These are phyloP conservation scores for Hystrix cristata DNA, from an alignment of 2,113 vertebrate genomes.

Conservation along the genomic window DNA sequence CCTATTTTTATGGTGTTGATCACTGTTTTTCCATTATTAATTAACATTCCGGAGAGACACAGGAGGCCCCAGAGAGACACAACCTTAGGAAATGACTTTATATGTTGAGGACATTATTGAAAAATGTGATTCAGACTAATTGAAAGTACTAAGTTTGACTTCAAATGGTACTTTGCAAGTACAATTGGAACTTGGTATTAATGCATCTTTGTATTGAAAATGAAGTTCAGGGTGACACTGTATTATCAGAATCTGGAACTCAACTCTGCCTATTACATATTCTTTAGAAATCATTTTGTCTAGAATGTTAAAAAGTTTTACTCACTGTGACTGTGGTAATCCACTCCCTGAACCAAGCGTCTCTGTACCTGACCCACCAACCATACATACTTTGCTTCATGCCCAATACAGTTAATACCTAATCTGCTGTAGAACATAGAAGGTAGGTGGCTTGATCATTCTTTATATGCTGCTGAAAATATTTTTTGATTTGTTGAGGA, in stretches of 20 bases:
- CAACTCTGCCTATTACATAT: neutral
- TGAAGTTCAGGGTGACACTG: neutral
- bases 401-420: too few relatives aligned
- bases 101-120: neutral
- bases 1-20: neutral
- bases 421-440: too few relatives aligned
- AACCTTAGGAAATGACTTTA: neutral
- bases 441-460: too few relatives aligned
- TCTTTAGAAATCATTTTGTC: too few relatives aligned
- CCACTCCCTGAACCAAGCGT: too few relatives aligned
- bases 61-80: neutral
- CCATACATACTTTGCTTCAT: too few relatives aligned
- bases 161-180: neutral
- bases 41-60: neutral
- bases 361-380: too few relatives aligned
- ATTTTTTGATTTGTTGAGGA: too few relatives aligned
- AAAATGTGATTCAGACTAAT: neutral
- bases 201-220: neutral
- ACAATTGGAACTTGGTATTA: neutral
- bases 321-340: too few relatives aligned
- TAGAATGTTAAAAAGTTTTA: too few relatives aligned
- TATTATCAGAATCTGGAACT: neutral
- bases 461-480: too few relatives aligned
- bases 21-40: slow-evolving; percentile 14
- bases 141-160: neutral